Conservation (phyloP, 2,888 invertebrate genomes). For the Netelia virgata region DNA sequence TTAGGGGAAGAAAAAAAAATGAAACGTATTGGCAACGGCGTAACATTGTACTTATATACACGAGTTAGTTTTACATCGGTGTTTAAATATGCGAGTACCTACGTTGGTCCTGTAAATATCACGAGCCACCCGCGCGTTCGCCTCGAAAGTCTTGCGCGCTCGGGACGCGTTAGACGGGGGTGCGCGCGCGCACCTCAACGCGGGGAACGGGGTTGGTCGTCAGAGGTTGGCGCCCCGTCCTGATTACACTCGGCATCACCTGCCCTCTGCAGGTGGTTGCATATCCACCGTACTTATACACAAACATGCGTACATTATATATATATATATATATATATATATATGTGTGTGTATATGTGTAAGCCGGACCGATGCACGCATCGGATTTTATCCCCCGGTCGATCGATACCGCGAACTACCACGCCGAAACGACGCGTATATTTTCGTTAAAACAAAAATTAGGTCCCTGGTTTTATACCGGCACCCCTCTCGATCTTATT, state of each 20-base stretch:
- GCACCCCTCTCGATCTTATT: conserved; percentile 49
- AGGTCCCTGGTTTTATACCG: background rate
- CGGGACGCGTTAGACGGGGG: conserved; percentile 58
- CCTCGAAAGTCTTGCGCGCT: conserved; percentile 61
- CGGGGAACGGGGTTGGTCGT: conserved; percentile 62
- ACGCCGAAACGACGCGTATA: conserved; percentile 54
- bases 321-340: too few relatives aligned
- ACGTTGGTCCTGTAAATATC: background rate
- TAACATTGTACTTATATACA: background rate
- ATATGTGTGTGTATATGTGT: too few relatives aligned
- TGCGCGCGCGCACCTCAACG: conserved; percentile 41
- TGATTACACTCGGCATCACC: conserved; percentile 78
- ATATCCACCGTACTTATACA: conserved; percentile 66
- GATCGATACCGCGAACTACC: conserved; percentile 61
- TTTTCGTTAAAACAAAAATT: conserved; percentile 16
- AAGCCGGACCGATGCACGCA: conserved; percentile 54
- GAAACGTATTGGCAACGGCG: background rate
- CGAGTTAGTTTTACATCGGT: too few relatives aligned
- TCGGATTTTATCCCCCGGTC: conserved; percentile 70
- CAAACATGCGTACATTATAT: conserved; percentile 4
- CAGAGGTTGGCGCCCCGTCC: conserved; percentile 77
- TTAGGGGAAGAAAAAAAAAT: background rate
- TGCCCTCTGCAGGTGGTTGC: conserved; percentile 79
- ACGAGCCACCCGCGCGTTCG: conserved; percentile 31
- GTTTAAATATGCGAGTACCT: background rate